Evolutionary conservation across 2,797 vertebrate species (phyloP), one percentile per base, ranked within the genome.

Genomic region (Menidia menidia): DNA sequence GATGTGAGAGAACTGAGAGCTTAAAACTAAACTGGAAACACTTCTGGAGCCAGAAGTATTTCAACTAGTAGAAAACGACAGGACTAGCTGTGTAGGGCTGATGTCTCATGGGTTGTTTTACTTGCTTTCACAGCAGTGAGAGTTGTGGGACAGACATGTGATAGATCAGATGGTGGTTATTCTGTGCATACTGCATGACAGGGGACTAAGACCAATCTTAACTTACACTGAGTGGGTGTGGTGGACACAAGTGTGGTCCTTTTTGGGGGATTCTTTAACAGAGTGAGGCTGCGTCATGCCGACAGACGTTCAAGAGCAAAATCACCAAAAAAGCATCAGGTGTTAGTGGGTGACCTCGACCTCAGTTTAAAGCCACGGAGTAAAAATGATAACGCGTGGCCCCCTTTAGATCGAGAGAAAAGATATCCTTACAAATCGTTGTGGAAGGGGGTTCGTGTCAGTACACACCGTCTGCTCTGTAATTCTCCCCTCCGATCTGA

Each of bases 301-400:
- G 66, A 76, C 76, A 65, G 85, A 70, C 80, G 73, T 48, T 57
- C 57, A 66, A 68, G 61, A n/a, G 62, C n/a, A 42, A 77, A 77
- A 83, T 73, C 61, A 60, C 60, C 75, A 89, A 25, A 25, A 25
- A 25, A 25, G 89, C 89, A 92, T 90, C 91, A 91, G 89, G 88
- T 92, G 91, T 89, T 89, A 71, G 76, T 80, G 81, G 43, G 79
- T 90, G 88, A 91, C 90, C 91, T 90, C 86, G 76, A 87, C 86
- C 87, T 87, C 83, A 67, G 75, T 73, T 78, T 78, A 79, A 51
- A 81, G 65, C 82, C 32, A 59, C 52, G 14, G 33, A 67, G 73
- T 45, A 64, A 70, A 25, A 85, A 68, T 52, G 35, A 75, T 41
- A 55, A 53, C 31, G 64, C 7, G 19, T 60, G 72, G 33, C 41